These are phyloP conservation scores for Noctua pronuba DNA, from an alignment of 2,888 invertebrate species.

Conservation along the genomic window DNA sequence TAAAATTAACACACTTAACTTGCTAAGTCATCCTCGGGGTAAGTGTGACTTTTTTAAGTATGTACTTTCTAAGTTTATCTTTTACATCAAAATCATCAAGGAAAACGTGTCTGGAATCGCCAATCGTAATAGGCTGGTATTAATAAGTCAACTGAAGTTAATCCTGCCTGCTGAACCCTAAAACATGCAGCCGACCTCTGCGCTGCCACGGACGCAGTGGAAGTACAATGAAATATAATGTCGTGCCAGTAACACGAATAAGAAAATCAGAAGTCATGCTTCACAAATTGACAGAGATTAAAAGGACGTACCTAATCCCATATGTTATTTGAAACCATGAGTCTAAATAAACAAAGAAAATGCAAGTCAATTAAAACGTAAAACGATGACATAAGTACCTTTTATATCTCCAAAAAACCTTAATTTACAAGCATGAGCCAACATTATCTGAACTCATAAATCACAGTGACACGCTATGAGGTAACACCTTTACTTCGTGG, in stretches of 20 bases:
- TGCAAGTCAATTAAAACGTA: slow-evolving; percentile 35
- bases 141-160: not conserved
- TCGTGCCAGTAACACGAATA: not conserved
- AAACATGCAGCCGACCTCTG: not conserved
- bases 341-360: not conserved
- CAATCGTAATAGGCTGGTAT: not conserved
- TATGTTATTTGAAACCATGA: not conserved
- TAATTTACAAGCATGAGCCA: slow-evolving; percentile 58
- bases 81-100: not conserved
- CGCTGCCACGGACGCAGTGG: not conserved
- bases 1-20: slow-evolving; percentile 1
- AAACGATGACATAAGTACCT: slow-evolving; percentile 6
- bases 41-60: not conserved
- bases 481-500: slow-evolving; percentile 37
- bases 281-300: not conserved
- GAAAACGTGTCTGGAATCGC: not conserved
- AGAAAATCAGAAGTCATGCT: not conserved
- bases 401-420: slow-evolving; percentile 28
- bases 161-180: not conserved
- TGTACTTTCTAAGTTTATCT: not conserved
- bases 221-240: not conserved
- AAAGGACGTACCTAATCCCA: not conserved
- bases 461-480: slow-evolving; percentile 56
- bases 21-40: not conserved
- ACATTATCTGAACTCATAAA: slow-evolving; percentile 59